phyloP scores from a whole-genome alignment of 2,113 vertebrate genomes.

The Athene cunicularia region DNA sequence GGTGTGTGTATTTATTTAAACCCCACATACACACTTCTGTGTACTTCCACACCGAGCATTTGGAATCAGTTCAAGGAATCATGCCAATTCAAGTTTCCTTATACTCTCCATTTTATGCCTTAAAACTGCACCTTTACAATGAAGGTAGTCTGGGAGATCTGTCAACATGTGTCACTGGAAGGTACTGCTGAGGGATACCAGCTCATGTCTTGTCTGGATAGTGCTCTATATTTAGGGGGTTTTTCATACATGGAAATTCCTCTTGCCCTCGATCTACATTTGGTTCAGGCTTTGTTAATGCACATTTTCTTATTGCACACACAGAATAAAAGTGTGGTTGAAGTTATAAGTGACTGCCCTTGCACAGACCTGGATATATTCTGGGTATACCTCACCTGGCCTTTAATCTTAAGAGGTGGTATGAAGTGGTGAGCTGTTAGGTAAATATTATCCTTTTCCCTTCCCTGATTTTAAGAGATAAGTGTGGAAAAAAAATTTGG shows the following conservation, averaged over 20 bases:
- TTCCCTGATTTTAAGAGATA: background rate
- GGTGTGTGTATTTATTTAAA: background rate
- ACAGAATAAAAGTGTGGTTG: background rate
- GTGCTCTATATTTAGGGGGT: background rate
- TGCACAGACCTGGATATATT: background rate
- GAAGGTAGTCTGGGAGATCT: background rate
- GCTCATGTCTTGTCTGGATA: background rate
- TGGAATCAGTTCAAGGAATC: background rate
- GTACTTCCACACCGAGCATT: background rate
- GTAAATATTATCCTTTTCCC: background rate
- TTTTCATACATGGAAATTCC: background rate
- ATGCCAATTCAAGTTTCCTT: background rate
- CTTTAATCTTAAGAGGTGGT: background rate
- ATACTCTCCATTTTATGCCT: background rate
- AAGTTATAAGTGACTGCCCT: background rate
- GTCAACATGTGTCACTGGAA: background rate
- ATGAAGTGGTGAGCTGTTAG: background rate
- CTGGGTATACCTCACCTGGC: background rate
- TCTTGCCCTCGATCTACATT: background rate
- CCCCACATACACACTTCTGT: background rate
- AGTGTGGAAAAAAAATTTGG: rapidly evolving
- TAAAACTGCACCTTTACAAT: background rate
- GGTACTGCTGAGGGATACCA: background rate
- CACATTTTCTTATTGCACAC: background rate
- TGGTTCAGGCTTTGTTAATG: background rate